Percentiles rank a stretch among this genome's conserved stretches.
Conservation (phyloP, 2,797 vertebrate genomes). For the Meriones psammophilus region DNA sequence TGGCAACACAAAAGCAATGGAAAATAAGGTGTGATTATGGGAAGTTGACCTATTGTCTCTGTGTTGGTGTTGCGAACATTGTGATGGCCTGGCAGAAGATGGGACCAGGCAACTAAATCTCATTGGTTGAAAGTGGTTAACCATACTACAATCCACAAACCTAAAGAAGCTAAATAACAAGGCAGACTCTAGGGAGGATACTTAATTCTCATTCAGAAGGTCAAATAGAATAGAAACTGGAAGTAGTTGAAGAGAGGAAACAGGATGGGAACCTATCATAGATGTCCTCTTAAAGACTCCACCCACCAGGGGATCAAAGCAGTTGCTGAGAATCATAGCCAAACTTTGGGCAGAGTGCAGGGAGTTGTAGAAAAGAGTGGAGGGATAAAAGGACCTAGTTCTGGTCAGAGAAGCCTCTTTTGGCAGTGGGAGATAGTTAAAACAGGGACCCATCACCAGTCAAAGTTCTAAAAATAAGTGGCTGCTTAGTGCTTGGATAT, state of each 20-base stretch:
- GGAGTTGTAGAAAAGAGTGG: no score
- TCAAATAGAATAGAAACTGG: no score
- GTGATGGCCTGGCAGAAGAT: not conserved
- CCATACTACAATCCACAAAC: no score
- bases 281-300: no score
- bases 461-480: not conserved
- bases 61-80: not conserved
- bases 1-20: not conserved
- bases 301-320: no score
- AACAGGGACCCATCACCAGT: not conserved
- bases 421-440: not conserved
- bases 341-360: no score
- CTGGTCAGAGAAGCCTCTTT: not conserved
- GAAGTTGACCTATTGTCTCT: not conserved
- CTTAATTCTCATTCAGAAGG: no score
- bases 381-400: not conserved
- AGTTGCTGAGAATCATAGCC: no score
- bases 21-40: not conserved
- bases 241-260: no score
- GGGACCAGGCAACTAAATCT: not conserved
- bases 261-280: no score
- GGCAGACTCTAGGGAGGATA: no score
- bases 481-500: not conserved
- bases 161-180: no score
- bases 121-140: not conserved